phyloP scores from a whole-genome alignment of 2,113 vertebrate genomes.

The Colaptes auratus region DNA sequence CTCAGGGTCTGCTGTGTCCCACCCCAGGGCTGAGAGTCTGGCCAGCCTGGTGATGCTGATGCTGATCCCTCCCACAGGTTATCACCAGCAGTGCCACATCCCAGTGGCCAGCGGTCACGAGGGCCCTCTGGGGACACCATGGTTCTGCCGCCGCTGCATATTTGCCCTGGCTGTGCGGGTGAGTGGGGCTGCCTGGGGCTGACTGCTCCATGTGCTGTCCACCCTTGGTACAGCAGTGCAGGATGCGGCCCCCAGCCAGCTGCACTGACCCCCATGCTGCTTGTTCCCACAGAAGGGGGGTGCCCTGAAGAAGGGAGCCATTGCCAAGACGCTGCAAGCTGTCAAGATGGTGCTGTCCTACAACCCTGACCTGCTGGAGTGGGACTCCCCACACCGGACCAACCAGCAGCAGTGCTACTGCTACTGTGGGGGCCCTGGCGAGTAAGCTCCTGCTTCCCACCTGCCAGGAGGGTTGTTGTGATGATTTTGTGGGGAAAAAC shows the following conservation, averaged over 20 bases:
- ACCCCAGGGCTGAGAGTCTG: fast-evolving
- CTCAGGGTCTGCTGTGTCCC: not conserved
- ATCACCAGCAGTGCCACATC: constrained; percentile 94
- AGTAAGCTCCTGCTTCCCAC: constrained; percentile 77
- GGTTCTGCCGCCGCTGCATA: constrained; percentile 97
- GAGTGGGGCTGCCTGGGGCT: constrained; percentile 12
- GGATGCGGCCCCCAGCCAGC: fast-evolving
- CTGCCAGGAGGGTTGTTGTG: fast-evolving
- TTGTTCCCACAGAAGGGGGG: constrained; percentile 87
- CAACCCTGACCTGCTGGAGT: constrained; percentile 87
- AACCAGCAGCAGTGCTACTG: constrained; percentile 97
- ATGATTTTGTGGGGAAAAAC: not conserved
- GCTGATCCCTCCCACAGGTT: constrained; percentile 74
- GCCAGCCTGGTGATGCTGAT: not conserved
- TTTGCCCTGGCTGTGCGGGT: constrained; percentile 89
- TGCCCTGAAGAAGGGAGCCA: constrained; percentile 92
- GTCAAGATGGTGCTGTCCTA: constrained; percentile 95
- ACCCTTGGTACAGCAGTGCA: fast-evolving
- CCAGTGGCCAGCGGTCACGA: constrained; percentile 81
- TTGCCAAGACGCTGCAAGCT: constrained; percentile 86
- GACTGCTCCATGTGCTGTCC: fast-evolving
- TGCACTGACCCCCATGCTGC: not conserved
- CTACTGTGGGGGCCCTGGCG: constrained; percentile 93
- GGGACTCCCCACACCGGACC: constrained; percentile 92
- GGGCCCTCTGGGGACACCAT: constrained; percentile 77